Base-by-base conservation (phyloP, 2,797 vertebrate genomes). In the Adrianichthys oophorus region DNA sequence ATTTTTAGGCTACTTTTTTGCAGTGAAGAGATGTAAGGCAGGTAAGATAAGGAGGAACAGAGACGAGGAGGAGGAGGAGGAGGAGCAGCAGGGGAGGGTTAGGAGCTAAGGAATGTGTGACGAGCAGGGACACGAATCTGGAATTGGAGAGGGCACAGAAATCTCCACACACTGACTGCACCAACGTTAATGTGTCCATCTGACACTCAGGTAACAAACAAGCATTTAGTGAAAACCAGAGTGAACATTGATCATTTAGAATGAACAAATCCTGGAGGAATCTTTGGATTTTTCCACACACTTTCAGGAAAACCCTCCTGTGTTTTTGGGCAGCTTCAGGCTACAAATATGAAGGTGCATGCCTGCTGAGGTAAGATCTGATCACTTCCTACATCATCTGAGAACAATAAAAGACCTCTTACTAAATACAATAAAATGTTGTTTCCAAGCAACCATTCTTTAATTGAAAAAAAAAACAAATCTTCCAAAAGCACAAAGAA, bases 101-200 rank as follows among this genome's bases (percentile, higher is more conserved):
- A 32, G 32, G 32, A 32, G 68, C 82, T 79, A 62, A 74, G 89
- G 86, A 90, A 93, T 92, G 90, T 78, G 81, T 86, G 78, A 87
- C 91, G 85, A 87, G 92, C 87, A 84, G 60, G 71, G 86, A 90
- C 92, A 91, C 60, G 92, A 89, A 71, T 80, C 46, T 68, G 61
- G 57, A 63, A 74, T 71, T 76, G 59, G 67, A 60, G 72, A 80
- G 68, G 68, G 72, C 37, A 23, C 29, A 41, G 50, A 69, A 21
- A 65, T 58, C 69, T 68, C 32, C 55, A 62, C 69, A 65, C 48
- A 64, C 49, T 65, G 61, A 60, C 74, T 1, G 7, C 1, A 3
- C 32, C 2, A 26, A 26, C 1, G 26, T 26, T 7, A 5, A 26
- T 26, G 26, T 6, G 26, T 7, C 7, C 32, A 32, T 3, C 32